phyloP scores from a whole-genome alignment of 37 sponge, comb jelly and placozoan species.

The Beroe forskalii region DNA sequence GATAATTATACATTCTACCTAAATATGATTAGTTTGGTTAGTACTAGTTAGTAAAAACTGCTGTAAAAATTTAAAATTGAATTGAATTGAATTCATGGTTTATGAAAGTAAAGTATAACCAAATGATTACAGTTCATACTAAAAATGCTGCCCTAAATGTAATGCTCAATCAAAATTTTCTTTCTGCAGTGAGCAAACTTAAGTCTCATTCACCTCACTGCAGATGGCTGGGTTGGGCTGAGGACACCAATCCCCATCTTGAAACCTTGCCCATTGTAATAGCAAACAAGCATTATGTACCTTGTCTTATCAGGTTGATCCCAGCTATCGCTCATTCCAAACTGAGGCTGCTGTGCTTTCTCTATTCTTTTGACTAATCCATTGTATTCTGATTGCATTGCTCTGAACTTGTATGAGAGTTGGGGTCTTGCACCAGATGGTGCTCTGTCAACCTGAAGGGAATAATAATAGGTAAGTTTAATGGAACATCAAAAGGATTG shows the following conservation, averaged over 20 bases:
- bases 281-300: background rate
- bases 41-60: too few relatives aligned
- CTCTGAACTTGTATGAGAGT: constrained; percentile 33
- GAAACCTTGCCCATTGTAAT: constrained; percentile 4
- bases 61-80: too few relatives aligned
- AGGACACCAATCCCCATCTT: constrained; percentile 20
- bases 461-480: background rate
- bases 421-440: background rate
- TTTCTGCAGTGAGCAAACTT: too few relatives aligned
- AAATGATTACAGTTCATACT: too few relatives aligned
- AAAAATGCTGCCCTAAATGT: too few relatives aligned
- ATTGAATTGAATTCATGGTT: too few relatives aligned
- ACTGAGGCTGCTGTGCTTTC: background rate
- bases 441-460: constrained; percentile 41
- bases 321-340: background rate
- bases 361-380: background rate
- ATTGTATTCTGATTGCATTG: constrained; percentile 12
- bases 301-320: constrained; percentile 15
- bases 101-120: too few relatives aligned
- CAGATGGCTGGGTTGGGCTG: constrained; percentile 48
- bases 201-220: too few relatives aligned
- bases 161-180: too few relatives aligned
- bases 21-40: constrained; percentile 7
- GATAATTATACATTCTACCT: constrained; percentile 23
- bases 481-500: background rate